Conservation (phyloP, 1,140 invertebrate species). For the Megalonaias nervosa region DNA sequence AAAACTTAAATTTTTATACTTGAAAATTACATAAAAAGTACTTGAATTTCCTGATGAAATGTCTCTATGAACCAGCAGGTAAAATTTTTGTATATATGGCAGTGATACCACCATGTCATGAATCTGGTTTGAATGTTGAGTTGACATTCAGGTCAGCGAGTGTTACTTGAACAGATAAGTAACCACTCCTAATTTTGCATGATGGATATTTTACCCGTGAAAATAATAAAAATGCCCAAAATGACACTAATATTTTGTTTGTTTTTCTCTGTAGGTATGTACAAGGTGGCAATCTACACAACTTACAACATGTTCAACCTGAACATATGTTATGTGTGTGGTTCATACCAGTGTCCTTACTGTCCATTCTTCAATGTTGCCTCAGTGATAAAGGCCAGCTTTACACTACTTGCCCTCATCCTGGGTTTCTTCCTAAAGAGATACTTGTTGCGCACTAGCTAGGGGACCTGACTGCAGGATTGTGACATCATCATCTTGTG, state of each 20-base stretch:
- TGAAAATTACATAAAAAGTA: too few relatives aligned
- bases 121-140: too few relatives aligned
- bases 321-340: conserved; percentile 98
- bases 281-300: conserved; percentile 95
- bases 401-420: conserved; percentile 46
- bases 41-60: too few relatives aligned
- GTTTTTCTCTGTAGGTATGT: conserved; percentile 81
- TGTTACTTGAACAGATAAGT: too few relatives aligned
- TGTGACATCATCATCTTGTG: too few relatives aligned
- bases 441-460: conserved; percentile 48
- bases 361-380: conserved; percentile 78
- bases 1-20: too few relatives aligned
- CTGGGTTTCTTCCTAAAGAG: conserved; percentile 46
- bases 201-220: not conserved
- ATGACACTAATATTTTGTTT: not conserved
- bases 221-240: too few relatives aligned
- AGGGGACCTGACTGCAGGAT: conserved; percentile 1
- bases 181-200: not conserved
- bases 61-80: too few relatives aligned
- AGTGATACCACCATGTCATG: too few relatives aligned
- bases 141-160: too few relatives aligned
- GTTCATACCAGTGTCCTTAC: conserved; percentile 97
- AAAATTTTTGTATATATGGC: too few relatives aligned
- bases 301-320: conserved; percentile 88
- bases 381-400: conserved; percentile 51